Evolutionary conservation across 2,888 invertebrate species (phyloP).

Genomic region (Maniola hyperantus): DNA sequence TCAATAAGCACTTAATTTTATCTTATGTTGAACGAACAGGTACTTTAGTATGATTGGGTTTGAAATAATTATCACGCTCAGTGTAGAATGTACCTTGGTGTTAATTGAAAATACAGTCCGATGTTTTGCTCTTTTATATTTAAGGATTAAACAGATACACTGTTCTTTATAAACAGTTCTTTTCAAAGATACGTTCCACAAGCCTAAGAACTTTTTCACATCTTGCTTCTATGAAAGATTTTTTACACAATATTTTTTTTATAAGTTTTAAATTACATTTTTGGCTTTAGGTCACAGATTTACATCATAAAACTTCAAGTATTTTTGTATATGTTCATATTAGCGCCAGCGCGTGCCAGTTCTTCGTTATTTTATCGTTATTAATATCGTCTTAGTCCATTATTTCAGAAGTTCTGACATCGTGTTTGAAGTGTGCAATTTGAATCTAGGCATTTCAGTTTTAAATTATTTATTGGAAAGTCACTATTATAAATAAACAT

Average conservation of each 20-base stretch:
- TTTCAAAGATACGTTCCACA: neutral
- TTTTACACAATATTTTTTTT: neutral
- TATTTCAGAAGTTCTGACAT: too few relatives aligned
- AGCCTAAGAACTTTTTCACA: neutral
- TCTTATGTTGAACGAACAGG: constrained; percentile 32
- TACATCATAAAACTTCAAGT: too few relatives aligned
- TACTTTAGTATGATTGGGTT: constrained; percentile 30
- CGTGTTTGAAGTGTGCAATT: too few relatives aligned
- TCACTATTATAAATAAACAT: too few relatives aligned
- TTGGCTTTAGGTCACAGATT: too few relatives aligned
- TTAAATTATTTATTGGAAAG: too few relatives aligned
- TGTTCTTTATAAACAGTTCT: neutral
- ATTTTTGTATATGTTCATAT: too few relatives aligned
- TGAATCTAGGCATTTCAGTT: too few relatives aligned
- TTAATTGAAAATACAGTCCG: constrained; percentile 23
- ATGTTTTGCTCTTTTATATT: neutral
- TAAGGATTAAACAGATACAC: neutral
- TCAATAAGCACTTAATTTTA: constrained; percentile 35
- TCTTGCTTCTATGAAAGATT: neutral
- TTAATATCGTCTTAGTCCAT: too few relatives aligned
- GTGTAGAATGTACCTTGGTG: neutral
- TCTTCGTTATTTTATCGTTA: too few relatives aligned
- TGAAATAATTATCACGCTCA: constrained; percentile 32
- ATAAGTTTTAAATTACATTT: too few relatives aligned
- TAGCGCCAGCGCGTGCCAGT: too few relatives aligned